These are phyloP conservation scores for Gari tellinella DNA, from an alignment of 2,888 invertebrate genomes.

Conservation along the genomic window DNA sequence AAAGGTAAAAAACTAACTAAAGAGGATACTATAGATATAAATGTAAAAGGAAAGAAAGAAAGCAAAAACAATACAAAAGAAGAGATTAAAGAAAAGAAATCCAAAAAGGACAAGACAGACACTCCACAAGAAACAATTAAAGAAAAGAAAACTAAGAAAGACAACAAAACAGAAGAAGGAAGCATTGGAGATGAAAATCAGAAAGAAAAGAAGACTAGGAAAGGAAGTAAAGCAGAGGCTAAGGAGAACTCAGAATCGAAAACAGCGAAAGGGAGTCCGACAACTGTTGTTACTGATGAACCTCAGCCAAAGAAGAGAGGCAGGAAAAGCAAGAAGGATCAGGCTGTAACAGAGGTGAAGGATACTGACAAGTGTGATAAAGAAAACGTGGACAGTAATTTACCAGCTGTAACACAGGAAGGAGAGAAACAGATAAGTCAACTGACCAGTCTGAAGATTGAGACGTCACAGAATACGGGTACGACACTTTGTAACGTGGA, in stretches of 20 bases:
- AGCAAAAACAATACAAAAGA: conserved; percentile 1
- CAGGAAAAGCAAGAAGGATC: neutral
- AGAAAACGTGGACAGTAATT: conserved; percentile 38
- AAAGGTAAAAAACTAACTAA: neutral
- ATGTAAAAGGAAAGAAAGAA: conserved; percentile 14
- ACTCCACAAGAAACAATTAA: conserved; percentile 11
- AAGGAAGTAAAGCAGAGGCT: neutral
- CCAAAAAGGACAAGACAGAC: conserved; percentile 4
- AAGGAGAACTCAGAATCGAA: neutral
- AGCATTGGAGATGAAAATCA: conserved; percentile 19
- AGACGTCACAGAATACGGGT: neutral
- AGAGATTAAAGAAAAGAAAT: neutral
- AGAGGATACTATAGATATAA: neutral
- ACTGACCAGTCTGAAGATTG: neutral
- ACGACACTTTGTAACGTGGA: conserved; percentile 7
- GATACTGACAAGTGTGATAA: conserved; percentile 18
- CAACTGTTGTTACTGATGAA: too few species aligned
- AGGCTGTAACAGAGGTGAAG: neutral
- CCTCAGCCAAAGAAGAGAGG: too few species aligned
- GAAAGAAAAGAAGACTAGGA: neutral
- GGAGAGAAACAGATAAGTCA: conserved; percentile 6
- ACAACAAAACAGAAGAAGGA: neutral
- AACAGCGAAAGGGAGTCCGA: too few species aligned
- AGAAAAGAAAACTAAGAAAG: neutral
- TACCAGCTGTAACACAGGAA: conserved; percentile 9